Percentiles rank a stretch among this genome's conserved stretches.
phyloP scores from a whole-genome alignment of 2,797 vertebrate species.

The Acipenser oxyrinchus region DNA sequence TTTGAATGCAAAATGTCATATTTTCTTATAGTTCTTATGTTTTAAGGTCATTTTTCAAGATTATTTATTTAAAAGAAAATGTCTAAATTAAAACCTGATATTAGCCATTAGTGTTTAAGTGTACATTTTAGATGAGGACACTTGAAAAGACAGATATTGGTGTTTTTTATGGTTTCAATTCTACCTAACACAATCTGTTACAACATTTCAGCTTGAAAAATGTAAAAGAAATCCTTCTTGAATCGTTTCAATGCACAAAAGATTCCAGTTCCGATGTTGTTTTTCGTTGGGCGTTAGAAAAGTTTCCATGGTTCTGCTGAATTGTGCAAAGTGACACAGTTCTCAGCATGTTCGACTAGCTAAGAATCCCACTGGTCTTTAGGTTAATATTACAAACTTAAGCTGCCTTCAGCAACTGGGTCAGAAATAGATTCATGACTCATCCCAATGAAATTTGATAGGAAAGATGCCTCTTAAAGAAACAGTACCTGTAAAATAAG shows the following conservation, averaged over 20 bases:
- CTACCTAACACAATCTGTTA: background rate
- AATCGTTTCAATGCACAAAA: background rate
- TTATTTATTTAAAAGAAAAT: too few relatives aligned
- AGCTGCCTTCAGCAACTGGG: constrained; percentile 36
- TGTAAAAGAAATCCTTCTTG: too few relatives aligned
- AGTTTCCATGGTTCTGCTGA: constrained; percentile 19
- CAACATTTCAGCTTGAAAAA: constrained; percentile 15
- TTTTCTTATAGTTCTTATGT: too few relatives aligned
- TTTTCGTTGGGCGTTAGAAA: background rate
- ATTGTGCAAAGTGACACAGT: constrained; percentile 18
- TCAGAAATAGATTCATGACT: constrained; percentile 44
- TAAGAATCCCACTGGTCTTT: constrained; percentile 43
- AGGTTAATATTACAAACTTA: constrained; percentile 29
- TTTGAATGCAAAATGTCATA: too few relatives aligned
- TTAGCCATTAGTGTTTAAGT: too few relatives aligned
- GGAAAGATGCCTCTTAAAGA: constrained; percentile 40
- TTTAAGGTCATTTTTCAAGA: too few relatives aligned
- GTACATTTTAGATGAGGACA: too few relatives aligned
- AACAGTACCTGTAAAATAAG: constrained; percentile 14
- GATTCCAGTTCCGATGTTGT: background rate
- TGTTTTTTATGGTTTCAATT: too few relatives aligned
- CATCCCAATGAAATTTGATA: constrained; percentile 37
- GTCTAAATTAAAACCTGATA: too few relatives aligned
- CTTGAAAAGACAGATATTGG: too few relatives aligned
- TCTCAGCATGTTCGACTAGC: constrained; percentile 26